A percentile compares a stretch with the other conserved stretches of the same genome.
Evolutionary conservation across 2,797 vertebrate species (phyloP).

Genomic region (Sebastes trivittatus): DNA sequence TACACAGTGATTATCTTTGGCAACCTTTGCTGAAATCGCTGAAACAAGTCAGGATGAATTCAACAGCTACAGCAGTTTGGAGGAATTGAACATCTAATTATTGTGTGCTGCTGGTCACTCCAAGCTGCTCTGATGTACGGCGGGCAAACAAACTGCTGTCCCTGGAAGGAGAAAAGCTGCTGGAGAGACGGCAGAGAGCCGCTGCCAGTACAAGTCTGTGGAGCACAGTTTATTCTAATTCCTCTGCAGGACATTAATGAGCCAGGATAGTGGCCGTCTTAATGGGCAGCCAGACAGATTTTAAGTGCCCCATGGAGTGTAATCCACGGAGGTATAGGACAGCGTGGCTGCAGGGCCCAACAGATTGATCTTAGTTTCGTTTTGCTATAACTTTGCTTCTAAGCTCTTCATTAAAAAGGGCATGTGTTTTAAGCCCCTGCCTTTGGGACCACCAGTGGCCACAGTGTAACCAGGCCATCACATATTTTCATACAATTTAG

Average conservation of each 20-base stretch:
- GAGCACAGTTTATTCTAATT: slow-evolving; percentile 68
- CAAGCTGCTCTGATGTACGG: slow-evolving; percentile 58
- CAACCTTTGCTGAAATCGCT: slow-evolving; percentile 51
- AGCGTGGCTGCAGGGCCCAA: slow-evolving; percentile 62
- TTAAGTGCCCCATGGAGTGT: slow-evolving; percentile 71
- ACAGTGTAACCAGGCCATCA: neutral
- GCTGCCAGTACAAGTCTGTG: slow-evolving; percentile 46
- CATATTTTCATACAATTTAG: slow-evolving; percentile 7
- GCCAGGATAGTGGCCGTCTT: slow-evolving; percentile 66
- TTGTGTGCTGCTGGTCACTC: slow-evolving; percentile 57
- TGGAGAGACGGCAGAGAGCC: slow-evolving; percentile 44
- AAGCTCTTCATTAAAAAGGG: slow-evolving; percentile 68
- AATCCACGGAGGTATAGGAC: slow-evolving; percentile 71
- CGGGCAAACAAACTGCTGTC: slow-evolving; percentile 70
- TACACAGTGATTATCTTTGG: slow-evolving; percentile 44
- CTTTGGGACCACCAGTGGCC: slow-evolving; percentile 9
- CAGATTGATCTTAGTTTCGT: slow-evolving; percentile 67
- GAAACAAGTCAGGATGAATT: slow-evolving; percentile 41
- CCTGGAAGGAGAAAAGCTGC: slow-evolving; percentile 65
- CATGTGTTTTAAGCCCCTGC: slow-evolving; percentile 36
- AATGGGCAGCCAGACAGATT: slow-evolving; percentile 77
- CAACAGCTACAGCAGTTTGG: slow-evolving; percentile 39
- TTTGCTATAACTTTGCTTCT: slow-evolving; percentile 53
- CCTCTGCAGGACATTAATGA: slow-evolving; percentile 75
- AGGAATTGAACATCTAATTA: slow-evolving; percentile 61